Evolutionary conservation across 2,113 vertebrate genomes (phyloP), one percentile per base, ranked within the genome.

Genomic region (Micronisus gabar): DNA sequence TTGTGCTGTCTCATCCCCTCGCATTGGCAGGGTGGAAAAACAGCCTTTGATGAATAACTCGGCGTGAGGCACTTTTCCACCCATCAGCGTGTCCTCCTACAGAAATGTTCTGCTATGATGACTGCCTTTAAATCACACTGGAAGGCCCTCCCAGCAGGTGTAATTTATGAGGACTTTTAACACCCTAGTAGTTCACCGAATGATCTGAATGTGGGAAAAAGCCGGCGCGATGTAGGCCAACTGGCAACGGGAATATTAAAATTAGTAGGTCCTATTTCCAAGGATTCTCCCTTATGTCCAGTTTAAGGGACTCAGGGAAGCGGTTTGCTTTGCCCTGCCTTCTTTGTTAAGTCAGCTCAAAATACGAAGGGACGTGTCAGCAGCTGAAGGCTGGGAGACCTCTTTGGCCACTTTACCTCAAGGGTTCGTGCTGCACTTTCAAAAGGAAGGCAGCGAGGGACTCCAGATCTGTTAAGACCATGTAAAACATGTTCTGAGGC

Each of bases 1-100:
- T 48, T 19, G 62, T 19, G 38, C 75, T 63, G 17, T 14, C 63
- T 80, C 85, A 30, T 50, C 41, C 71, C 43, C 62, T 65, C 5
- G 45, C 87, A 38, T 30, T 3, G 84, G 53, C 91, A 91, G 76
- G 79, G 65, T 85, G 86, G 81, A 47, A 90, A 95, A 97, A 29
- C 83, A 93, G 88, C 80, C 75, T 91, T 63, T 95, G 91, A 96
- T 94, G 88, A 90, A 97, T 92, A 87, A 86, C 76, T 30, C 2
- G 0, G 86, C 0, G 0, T 16, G 17, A 92, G 56, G 92, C 76
- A 23, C 86, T 95, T 92, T 95, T 65, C 90, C 84, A 92, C 72
- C 93, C 92, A 95, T 91, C 90, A 86, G 92, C 27, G 2, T 93
- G 96, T 86, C 90, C 92, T 96, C 95, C 88, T 81, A 65, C 92